phyloP scores from a whole-genome alignment of 1,140 invertebrate species.

The Elysia chlorotica region DNA sequence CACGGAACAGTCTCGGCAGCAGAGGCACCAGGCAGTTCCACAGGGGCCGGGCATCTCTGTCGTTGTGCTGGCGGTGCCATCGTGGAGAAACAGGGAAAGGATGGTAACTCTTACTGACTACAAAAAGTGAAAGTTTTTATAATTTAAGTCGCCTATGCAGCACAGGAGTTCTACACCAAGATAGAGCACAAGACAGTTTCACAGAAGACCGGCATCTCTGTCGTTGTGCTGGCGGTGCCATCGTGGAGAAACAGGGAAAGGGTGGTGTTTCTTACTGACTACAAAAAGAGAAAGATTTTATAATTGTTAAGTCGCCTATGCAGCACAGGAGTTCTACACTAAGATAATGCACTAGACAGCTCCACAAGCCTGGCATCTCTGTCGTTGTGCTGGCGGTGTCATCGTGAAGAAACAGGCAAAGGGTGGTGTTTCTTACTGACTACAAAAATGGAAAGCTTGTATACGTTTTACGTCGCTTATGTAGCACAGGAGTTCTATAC shows the following conservation, averaged over 20 bases:
- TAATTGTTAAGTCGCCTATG: too few relatives aligned
- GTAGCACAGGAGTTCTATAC: too few relatives aligned
- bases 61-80: background rate
- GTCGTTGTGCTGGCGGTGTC: background rate
- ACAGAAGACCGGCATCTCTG: background rate
- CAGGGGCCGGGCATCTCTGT: background rate
- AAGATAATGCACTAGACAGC: background rate
- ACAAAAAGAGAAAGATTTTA: too few relatives aligned
- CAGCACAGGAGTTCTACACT: too few relatives aligned
- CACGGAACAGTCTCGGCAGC: background rate
- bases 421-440: too few relatives aligned
- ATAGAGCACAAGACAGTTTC: background rate
- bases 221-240: background rate
- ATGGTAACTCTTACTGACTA: too few relatives aligned
- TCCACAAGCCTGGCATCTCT: background rate
- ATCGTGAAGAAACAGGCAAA: background rate
- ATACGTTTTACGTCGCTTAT: too few relatives aligned
- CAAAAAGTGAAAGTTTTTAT: too few relatives aligned
- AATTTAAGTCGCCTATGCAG: too few relatives aligned
- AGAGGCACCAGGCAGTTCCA: background rate
- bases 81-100: background rate
- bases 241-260: background rate
- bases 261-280: too few relatives aligned
- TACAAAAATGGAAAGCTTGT: too few relatives aligned
- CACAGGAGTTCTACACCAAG: too few relatives aligned